Base-by-base conservation (phyloP, 2,797 vertebrate genomes). In the Poeciliopsis turneri region DNA sequence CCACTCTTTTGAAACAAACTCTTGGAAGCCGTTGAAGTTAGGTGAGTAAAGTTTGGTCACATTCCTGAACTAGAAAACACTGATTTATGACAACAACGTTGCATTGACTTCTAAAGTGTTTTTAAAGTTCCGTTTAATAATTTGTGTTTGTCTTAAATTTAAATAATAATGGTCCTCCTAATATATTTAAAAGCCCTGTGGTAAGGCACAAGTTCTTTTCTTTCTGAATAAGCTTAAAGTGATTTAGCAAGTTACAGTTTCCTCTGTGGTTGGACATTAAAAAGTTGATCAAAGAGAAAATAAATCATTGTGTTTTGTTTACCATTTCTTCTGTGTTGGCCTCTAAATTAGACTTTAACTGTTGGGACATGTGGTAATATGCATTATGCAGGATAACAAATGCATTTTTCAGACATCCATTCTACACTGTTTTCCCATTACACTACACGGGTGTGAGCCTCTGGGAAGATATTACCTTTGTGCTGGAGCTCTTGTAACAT, bases 381-480 rank as follows among this genome's bases (percentile, higher is more conserved):
- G 78, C 77, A 78, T 88, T 80, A 83, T 45, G 59, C 74, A 80
- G 85, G 89, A 86, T 84, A 87, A 89, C 77, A 92, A 90, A 93
- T 90, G 79, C 91, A 90, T 90, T 84, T 84, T 77, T 89, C 79
- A 90, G 75, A 91, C 84, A 84, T 90, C 87, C 77, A 84, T 90
- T 92, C 80, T 77, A 75, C 84, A 86, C 75, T 75, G 84, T 82
- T 78, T 91, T 86, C 83, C 83, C 82, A 90, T 89, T 84, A 78
- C 86, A 89, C 92, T 88, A 89, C 78, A 88, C 71, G 76, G 79
- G 57, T 80, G 94, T 95, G 96, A 96, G 95, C 96, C 95, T 96
- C 95, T 89, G 97, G 96, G 97, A 97, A 94, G 95, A 95, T 95
- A 96, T 97, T 97, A 96, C 97, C 96, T 97, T 97, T 97, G 96